Conservation (phyloP, 2,888 invertebrate species). For the Apamea epomidion region DNA sequence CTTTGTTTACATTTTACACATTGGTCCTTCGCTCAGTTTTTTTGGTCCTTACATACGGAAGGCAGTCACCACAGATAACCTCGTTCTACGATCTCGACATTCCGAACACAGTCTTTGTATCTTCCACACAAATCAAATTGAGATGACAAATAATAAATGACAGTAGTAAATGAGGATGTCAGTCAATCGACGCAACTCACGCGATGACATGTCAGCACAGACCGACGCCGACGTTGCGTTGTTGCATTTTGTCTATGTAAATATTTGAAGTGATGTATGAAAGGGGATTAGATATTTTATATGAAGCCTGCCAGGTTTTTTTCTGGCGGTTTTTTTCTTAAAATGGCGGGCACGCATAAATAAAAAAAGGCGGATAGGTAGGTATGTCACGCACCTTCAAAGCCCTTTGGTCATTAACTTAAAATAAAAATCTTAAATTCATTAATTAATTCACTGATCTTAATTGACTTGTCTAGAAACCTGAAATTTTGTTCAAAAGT, state of each 20-base stretch:
- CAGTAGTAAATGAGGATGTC: constrained; percentile 50
- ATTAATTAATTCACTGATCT: neutral
- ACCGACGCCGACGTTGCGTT: neutral
- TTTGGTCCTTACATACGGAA: neutral
- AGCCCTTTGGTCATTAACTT: neutral
- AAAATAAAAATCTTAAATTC: neutral
- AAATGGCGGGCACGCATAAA: too few relatives aligned
- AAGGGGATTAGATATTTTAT: neutral
- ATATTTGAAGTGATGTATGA: neutral
- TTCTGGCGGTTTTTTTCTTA: too few relatives aligned
- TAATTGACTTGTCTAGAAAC: too few relatives aligned
- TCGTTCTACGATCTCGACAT: constrained; percentile 13
- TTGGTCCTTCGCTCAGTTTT: neutral
- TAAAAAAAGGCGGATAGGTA: neutral
- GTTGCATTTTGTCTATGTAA: constrained; percentile 3
- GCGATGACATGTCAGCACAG: neutral
- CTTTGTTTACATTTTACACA: neutral
- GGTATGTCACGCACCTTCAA: neutral
- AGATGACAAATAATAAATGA: constrained; percentile 31
- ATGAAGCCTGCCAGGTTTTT: neutral
- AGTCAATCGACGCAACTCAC: constrained; percentile 5
- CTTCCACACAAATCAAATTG: constrained; percentile 50
- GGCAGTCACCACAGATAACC: constrained; percentile 1
- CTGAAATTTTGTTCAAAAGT: too few relatives aligned
- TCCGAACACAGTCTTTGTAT: constrained; percentile 30